Evolutionary conservation across 30 jellyfish, hydroid and myxozoan genomes (phyloP).

Genomic region (Turritopsis rubra): DNA sequence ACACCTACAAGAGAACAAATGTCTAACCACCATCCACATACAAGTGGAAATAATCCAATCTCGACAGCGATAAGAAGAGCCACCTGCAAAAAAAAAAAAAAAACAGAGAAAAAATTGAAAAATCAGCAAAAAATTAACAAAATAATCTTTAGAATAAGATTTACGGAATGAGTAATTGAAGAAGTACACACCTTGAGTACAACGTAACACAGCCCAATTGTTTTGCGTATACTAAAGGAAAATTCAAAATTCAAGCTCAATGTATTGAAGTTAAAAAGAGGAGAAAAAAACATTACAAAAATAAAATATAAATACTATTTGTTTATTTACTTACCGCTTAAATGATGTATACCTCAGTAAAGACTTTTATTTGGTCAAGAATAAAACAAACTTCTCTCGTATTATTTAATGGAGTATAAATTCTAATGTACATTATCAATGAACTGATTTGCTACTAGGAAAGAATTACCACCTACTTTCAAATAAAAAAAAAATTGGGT

Average conservation of each 20-base stretch:
- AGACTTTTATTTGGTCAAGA: not conserved
- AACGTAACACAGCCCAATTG: conserved; percentile 64
- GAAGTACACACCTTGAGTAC: not conserved
- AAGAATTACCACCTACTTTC: no score
- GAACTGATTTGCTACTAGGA: no score
- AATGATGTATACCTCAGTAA: conserved; percentile 23
- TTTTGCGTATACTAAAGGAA: conserved; percentile 37
- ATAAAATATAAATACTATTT: not conserved
- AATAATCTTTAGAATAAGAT: not conserved
- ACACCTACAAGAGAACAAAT: conserved; percentile 80
- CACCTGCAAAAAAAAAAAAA: conserved; percentile 33
- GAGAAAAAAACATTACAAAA: no score
- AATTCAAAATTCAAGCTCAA: not conserved
- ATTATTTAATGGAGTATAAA: no score
- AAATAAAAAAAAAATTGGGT: no score
- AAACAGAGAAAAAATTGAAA: not conserved
- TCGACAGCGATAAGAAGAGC: conserved; percentile 75
- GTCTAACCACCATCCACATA: conserved; percentile 98
- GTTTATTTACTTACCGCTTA: conserved; percentile 12
- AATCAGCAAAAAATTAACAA: not conserved
- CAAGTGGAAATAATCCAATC: conserved; percentile 84
- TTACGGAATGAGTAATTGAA: not conserved
- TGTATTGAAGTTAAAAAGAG: not conserved
- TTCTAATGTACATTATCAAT: no score
- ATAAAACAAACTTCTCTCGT: no score